Percentiles rank a stretch among this genome's conserved stretches.
These are phyloP conservation scores for Brienomyrus longianalis DNA, from an alignment of 2,113 vertebrate species.

Conservation along the genomic window DNA sequence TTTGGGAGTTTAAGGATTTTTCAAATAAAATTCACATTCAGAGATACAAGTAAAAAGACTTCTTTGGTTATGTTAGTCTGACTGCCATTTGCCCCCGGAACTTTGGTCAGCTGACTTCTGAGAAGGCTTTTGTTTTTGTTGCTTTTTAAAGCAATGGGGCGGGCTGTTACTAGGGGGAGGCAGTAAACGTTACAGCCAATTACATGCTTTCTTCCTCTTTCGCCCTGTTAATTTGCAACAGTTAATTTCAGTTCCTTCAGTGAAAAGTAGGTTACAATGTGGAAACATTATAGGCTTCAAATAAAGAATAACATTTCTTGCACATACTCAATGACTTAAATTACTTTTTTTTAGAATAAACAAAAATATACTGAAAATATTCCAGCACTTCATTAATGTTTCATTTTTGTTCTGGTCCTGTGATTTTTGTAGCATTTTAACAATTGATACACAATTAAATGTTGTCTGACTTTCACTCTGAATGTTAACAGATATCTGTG, in stretches of 20 bases:
- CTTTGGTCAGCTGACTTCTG: slow-evolving; percentile 53
- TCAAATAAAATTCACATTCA: neutral
- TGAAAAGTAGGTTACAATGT: neutral
- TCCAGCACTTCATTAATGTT: neutral
- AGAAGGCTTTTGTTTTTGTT: slow-evolving; percentile 41
- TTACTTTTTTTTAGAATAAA: neutral
- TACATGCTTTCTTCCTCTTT: neutral
- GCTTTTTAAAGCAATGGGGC: slow-evolving; percentile 48
- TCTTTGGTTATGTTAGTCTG: neutral
- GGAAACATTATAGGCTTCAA: neutral
- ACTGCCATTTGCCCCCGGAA: neutral
- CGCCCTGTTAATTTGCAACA: slow-evolving; percentile 24
- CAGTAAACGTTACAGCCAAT: slow-evolving; percentile 35
- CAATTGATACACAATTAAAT: neutral
- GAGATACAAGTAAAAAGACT: neutral
- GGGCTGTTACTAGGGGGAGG: slow-evolving; percentile 55
- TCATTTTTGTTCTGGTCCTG: neutral
- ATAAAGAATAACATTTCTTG: neutral
- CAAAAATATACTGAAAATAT: neutral
- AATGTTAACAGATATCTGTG: neutral
- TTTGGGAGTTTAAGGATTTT: neutral
- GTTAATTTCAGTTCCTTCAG: slow-evolving; percentile 29
- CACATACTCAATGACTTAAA: neutral
- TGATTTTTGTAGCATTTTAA: neutral
- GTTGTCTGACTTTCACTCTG: neutral